Base-by-base conservation (phyloP, 2,113 vertebrate species). In the Neodontobutis hainanensis region DNA sequence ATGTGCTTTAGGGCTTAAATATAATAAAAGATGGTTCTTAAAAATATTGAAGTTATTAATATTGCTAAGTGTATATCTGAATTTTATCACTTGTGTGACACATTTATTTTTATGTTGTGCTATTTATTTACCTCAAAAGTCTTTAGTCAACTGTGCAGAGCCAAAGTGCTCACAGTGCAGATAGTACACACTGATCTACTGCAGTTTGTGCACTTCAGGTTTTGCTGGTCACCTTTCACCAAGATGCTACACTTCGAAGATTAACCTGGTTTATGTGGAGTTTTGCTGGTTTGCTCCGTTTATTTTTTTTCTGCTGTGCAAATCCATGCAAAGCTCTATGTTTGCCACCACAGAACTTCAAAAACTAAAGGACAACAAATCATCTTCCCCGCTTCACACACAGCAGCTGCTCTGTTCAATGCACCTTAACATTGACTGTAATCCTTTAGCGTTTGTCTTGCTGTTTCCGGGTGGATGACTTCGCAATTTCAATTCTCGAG, bases 91-190 rank as follows among this genome's bases (percentile, higher is more conserved):
- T 8, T 40, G 38, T 40, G 8, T 40, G 38, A 2, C 44, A 14
- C 12, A 27, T 46, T 11, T 40, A 46, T 3, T 36, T n/a, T 32
- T 55, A 3, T 35, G 14, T 5, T 50, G 4, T 10, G 10, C 9
- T 50, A 3, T 35, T 3, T 34, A 4, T 34, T 5, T n/a, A 6
- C 14, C 14, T n/a, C 2, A 3, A 3, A 12, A 11, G 6, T 11
- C 3, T 7, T 4, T 36, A n/a, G 82, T 89, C 59, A 91, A 93
- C 94, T 89, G 79, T 75, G 95, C 90, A 91, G 94, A 94, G 91
- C 94, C 95, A 99, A 99, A 99, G 96, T 99, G 97, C 97, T 97
- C 96, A 95, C 95, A 97, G 96, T 99, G 97, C 97, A 99, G 95
- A 93, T 99, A 98, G 97, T 94, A 86, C 87, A 78, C 68, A 61